Evolutionary conservation across 1,140 invertebrate genomes (phyloP), one percentile per base, ranked within the genome.

Genomic region (Lepidostoma basale): DNA sequence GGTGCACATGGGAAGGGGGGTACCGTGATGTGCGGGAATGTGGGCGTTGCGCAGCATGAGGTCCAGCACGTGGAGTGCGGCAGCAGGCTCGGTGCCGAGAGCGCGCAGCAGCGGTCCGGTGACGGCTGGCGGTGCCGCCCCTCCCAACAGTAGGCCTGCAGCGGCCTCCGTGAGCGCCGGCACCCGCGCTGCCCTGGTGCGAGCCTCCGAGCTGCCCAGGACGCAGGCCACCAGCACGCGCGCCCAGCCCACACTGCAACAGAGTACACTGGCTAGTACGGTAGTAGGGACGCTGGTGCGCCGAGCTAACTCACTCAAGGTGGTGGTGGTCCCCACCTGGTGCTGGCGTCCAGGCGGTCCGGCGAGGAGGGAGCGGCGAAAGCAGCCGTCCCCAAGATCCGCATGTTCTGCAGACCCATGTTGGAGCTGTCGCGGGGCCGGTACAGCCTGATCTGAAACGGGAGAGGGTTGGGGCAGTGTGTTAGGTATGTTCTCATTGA

Each of bases 391-490:
- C 93, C 94, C 8, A 96, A 80, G 10, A 97, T 79, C n/a, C 89
- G 85, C 56, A 97, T 90, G 77, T 96, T 94, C 70, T 94, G 90
- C 4, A 97, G 80, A 14, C 94, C 94, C 75, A 97, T 91, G 75
- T 92, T 96, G 58, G 89, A 88, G 9, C 91, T 93, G 74, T 96
- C 94, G 23, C 91, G 85, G 1, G 95, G 94, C 76, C 92, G 92
- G 77, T 92, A 94, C 14, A 93, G 81, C 3, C 87, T 82, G 5
- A 93, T 79, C 56, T 81, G 77, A 49, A 71, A 73, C 18, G 9
- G 1, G 33, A 28, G n/a, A n/a, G n/a, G n/a, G n/a, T n/a, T n/a
- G n/a, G n/a, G n/a, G n/a, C n/a, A n/a, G n/a, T n/a, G n/a, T n/a
- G n/a, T n/a, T n/a, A n/a, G n/a, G n/a, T n/a, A n/a, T n/a, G n/a